Evolutionary conservation across 2,888 invertebrate genomes (phyloP).

Genomic region (Cosmorhoe ocellata): DNA sequence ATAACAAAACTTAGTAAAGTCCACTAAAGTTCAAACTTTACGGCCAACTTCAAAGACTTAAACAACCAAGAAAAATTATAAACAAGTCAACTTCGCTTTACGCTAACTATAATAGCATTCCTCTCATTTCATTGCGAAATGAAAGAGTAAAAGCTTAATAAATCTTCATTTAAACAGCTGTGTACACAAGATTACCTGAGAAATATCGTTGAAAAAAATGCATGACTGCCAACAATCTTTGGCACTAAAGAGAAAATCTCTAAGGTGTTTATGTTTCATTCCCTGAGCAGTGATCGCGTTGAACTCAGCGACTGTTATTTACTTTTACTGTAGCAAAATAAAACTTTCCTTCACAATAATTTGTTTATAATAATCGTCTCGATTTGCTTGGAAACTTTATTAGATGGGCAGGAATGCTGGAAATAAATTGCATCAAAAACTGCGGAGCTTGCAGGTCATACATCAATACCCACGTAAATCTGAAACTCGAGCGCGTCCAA

Average conservation of each 20-base stretch:
- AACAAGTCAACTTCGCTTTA: constrained; percentile 27
- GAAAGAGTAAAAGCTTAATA: constrained; percentile 36
- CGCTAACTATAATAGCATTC: constrained; percentile 45
- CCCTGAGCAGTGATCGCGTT: constrained; percentile 39
- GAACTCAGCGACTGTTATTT: constrained; percentile 23
- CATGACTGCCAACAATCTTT: constrained; percentile 38
- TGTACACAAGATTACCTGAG: constrained; percentile 61
- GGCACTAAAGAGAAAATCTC: constrained; percentile 28
- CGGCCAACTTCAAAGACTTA: constrained; percentile 28
- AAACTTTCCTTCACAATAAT: constrained; percentile 26
- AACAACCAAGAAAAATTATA: constrained; percentile 32
- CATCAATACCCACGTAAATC: constrained; percentile 30
- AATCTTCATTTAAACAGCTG: constrained; percentile 47
- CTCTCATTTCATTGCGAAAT: constrained; percentile 41
- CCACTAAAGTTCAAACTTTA: too few species aligned
- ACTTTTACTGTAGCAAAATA: constrained; percentile 37
- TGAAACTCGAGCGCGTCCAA: constrained; percentile 30
- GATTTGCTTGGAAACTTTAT: constrained; percentile 28
- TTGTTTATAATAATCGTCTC: constrained; percentile 14
- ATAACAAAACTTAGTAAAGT: too few species aligned
- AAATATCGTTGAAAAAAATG: constrained; percentile 46
- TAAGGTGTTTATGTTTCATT: constrained; percentile 50
- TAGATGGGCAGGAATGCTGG: neutral
- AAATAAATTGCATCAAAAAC: constrained; percentile 6
- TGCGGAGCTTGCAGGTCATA: constrained; percentile 17